Percentiles rank a stretch among this genome's conserved stretches.
These are phyloP conservation scores for Drosophila nr. perissopoda DNA, from an alignment of 2,888 invertebrate species.

Conservation along the genomic window DNA sequence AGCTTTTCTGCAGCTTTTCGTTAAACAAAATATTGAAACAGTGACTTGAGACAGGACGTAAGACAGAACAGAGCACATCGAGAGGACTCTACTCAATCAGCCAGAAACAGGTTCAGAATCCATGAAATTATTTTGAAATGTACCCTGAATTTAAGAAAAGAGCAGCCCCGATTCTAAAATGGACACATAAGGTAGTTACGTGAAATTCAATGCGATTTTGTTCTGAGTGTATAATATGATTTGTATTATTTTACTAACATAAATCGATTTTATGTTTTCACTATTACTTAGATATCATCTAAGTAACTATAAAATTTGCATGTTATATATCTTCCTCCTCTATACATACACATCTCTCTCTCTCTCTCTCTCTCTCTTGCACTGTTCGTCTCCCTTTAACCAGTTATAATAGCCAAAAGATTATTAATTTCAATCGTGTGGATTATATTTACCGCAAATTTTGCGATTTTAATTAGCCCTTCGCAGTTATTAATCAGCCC, in stretches of 20 bases:
- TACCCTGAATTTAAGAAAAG: not conserved
- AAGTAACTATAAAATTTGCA: not conserved
- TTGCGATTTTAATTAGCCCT: slow-evolving; percentile 21
- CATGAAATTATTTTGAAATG: no score
- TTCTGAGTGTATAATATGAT: not conserved
- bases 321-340: not conserved
- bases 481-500: slow-evolving; percentile 20
- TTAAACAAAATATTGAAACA: slow-evolving; percentile 19
- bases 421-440: not conserved
- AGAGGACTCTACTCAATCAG: not conserved
- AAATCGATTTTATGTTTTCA: not conserved
- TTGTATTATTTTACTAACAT: not conserved
- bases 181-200: not conserved
- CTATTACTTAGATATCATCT: not conserved
- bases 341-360: not conserved
- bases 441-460: not conserved
- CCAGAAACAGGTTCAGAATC: not conserved
- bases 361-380: not conserved
- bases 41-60: slow-evolving; percentile 10
- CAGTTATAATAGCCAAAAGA: not conserved
- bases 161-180: fast-evolving
- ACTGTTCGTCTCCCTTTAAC: not conserved
- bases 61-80: not conserved
- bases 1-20: slow-evolving; percentile 52
- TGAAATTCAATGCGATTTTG: not conserved